Evolutionary conservation across 2,888 invertebrate genomes (phyloP).

Genomic region (Microplitis manilae): DNA sequence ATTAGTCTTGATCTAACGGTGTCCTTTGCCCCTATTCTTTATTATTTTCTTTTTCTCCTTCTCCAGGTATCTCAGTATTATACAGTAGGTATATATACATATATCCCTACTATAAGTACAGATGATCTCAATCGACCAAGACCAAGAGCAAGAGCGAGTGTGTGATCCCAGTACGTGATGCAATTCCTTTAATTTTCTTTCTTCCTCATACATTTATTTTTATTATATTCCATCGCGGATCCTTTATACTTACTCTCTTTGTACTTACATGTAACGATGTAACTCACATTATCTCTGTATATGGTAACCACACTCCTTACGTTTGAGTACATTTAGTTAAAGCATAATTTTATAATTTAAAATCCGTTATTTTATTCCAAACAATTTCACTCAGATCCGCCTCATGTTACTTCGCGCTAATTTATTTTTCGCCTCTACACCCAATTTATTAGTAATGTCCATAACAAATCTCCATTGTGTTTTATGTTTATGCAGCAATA

Average conservation of each 20-base stretch:
- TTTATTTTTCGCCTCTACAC: not conserved
- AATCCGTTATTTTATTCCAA: not conserved
- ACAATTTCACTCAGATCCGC: not conserved
- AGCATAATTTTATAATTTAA: not conserved
- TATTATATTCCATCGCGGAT: not conserved
- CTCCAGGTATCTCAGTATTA: not conserved
- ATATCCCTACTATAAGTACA: not conserved
- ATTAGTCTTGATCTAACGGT: slow-evolving; percentile 8
- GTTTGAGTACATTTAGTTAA: not conserved
- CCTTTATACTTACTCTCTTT: not conserved
- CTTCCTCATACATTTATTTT: not conserved
- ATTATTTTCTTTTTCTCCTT: not conserved
- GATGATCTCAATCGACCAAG: slow-evolving; percentile 29
- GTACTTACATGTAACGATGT: not conserved
- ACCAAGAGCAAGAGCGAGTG: slow-evolving; percentile 10
- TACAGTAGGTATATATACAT: not conserved
- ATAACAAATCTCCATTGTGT: not conserved
- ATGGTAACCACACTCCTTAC: not conserved
- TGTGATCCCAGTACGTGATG: slow-evolving; percentile 3
- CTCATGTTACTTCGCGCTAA: not conserved
- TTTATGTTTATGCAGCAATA: not conserved
- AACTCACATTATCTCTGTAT: not conserved
- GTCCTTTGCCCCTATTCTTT: not conserved
- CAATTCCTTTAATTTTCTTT: slow-evolving; percentile 14
- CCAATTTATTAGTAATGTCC: not conserved